Evolutionary conservation across 2,888 invertebrate species (phyloP).

Genomic region (Nomada hirtipes): DNA sequence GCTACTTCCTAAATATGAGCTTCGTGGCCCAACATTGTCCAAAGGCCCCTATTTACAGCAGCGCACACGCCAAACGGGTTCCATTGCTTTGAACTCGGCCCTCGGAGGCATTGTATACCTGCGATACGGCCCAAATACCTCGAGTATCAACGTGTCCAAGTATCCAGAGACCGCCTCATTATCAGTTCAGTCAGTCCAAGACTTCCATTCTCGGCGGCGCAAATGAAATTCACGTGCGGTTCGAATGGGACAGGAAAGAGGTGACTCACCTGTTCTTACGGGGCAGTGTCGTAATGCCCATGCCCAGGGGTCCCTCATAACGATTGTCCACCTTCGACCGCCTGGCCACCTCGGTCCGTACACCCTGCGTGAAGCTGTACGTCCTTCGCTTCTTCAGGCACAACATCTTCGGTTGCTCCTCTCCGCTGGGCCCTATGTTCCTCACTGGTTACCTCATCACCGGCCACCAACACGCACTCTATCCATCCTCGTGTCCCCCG

Average conservation of each 20-base stretch:
- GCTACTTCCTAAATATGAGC: no score
- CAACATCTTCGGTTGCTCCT: slow-evolving; percentile 69
- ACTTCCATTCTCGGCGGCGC: no score
- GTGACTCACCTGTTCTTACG: slow-evolving; percentile 77
- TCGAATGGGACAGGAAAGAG: slow-evolving; percentile 43
- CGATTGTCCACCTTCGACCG: slow-evolving; percentile 70
- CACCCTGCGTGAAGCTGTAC: slow-evolving; percentile 80
- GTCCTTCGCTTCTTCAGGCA: slow-evolving; percentile 79
- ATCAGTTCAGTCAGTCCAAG: no score
- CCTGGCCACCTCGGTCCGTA: slow-evolving; percentile 70
- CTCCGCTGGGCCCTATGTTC: background rate
- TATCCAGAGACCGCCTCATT: no score
- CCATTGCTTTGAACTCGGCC: no score
- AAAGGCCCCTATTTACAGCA: no score
- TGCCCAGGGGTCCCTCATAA: slow-evolving; percentile 73
- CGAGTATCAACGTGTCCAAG: no score
- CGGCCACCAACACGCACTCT: slow-evolving; percentile 10
- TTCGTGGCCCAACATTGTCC: no score
- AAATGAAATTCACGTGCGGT: background rate
- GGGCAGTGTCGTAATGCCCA: slow-evolving; percentile 77
- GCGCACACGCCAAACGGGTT: no score
- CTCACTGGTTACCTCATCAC: slow-evolving; percentile 43
- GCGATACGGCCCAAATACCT: no score
- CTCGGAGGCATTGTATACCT: no score
- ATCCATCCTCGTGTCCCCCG: slow-evolving; percentile 28